phyloP scores from a whole-genome alignment of 2,797 vertebrate genomes.

The Buceros bicornis region DNA sequence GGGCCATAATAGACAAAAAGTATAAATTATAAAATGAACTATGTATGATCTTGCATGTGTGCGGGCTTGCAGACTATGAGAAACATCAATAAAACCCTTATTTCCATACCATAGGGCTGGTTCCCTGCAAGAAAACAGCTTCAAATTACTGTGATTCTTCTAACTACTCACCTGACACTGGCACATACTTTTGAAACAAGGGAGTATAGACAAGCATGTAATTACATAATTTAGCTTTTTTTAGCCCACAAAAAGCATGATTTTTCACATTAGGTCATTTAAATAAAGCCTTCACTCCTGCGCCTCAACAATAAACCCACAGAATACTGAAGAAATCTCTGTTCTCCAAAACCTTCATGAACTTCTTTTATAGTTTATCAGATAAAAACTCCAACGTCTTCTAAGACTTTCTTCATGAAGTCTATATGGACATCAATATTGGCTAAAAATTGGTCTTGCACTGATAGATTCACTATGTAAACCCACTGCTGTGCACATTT shows the following conservation, averaged over 20 bases:
- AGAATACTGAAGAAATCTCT: not conserved
- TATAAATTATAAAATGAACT: not conserved
- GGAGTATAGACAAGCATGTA: not conserved
- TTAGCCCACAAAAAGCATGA: not conserved
- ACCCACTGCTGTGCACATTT: not conserved
- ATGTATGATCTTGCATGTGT: not conserved
- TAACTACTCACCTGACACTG: not conserved
- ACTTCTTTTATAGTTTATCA: not conserved
- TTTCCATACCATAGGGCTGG: not conserved
- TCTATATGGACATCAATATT: not conserved
- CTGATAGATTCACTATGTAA: rapidly evolving
- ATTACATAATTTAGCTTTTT: not conserved
- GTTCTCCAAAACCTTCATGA: not conserved
- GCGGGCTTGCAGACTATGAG: not conserved
- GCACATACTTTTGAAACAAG: not conserved
- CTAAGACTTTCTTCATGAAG: not conserved
- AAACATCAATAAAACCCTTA: not conserved
- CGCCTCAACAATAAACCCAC: not conserved
- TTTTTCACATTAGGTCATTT: not conserved
- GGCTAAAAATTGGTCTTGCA: not conserved
- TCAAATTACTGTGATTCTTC: not conserved
- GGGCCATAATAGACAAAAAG: not conserved
- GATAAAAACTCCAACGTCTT: not conserved
- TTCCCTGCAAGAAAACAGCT: not conserved
- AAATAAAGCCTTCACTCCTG: not conserved